Evolutionary conservation across 2,888 invertebrate genomes (phyloP).

Genomic region (Sipha maydis): DNA sequence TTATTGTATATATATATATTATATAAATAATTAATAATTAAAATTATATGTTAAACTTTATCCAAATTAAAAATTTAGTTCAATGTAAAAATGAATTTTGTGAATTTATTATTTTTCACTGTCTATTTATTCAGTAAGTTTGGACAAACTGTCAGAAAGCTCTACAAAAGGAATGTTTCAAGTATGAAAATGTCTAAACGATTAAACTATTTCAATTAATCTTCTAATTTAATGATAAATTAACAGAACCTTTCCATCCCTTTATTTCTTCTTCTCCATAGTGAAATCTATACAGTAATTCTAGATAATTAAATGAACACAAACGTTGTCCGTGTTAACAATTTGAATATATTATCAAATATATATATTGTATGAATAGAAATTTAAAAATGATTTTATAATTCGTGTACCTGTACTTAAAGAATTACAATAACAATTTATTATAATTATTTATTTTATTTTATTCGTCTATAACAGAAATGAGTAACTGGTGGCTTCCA

Average conservation of each 20-base stretch:
- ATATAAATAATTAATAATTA: no score
- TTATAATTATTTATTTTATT: no score
- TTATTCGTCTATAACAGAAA: no score
- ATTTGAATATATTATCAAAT: neutral
- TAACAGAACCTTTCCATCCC: neutral
- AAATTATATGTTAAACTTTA: neutral
- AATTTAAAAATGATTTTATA: neutral
- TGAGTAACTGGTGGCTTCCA: no score
- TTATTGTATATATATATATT: neutral
- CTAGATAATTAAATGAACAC: neutral
- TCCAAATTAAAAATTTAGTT: neutral
- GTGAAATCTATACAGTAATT: neutral
- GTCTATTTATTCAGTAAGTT: neutral
- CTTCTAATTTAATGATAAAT: constrained; percentile 39
- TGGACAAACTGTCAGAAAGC: neutral
- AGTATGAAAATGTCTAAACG: constrained; percentile 6
- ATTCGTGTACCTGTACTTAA: neutral
- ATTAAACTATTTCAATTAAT: constrained; percentile 40
- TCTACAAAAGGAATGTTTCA: neutral
- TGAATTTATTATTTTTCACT: neutral
- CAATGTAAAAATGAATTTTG: neutral
- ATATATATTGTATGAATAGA: neutral
- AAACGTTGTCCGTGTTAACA: neutral
- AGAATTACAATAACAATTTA: neutral
- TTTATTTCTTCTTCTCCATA: neutral